Evolutionary conservation across 2,797 vertebrate species (phyloP).

Genomic region (Strix occidentalis): DNA sequence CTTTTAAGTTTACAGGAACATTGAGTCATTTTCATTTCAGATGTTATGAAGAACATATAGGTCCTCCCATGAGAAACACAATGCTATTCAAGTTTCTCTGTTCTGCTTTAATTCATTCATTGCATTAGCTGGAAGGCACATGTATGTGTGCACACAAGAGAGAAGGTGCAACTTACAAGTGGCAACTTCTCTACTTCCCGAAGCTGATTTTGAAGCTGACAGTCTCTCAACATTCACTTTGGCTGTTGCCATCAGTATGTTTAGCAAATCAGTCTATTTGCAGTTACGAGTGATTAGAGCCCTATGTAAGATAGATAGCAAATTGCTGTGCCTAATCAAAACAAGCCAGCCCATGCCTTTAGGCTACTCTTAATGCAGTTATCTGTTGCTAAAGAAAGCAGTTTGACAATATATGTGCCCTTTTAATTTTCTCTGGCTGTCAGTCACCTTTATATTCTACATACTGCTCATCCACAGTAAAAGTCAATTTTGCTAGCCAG

Average conservation of each 20-base stretch:
- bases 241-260: background rate
- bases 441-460: background rate
- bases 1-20: background rate
- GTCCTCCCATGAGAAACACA: background rate
- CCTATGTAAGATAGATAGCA: background rate
- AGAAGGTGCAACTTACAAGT: background rate
- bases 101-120: background rate
- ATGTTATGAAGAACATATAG: background rate
- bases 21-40: background rate
- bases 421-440: background rate
- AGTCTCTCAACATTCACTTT: background rate
- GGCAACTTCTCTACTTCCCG: background rate
- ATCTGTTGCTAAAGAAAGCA: background rate
- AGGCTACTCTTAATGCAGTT: background rate
- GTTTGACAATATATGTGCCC: background rate
- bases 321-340: background rate
- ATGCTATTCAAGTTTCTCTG: background rate
- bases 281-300: background rate
- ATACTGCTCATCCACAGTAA: background rate
- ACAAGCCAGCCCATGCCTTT: background rate
- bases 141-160: background rate
- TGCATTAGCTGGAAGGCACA: background rate
- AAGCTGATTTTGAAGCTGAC: background rate
- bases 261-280: background rate
- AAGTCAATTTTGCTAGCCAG: background rate